These are phyloP conservation scores for Chaetodon trifascialis DNA, from an alignment of 2,113 vertebrate species.

Conservation along the genomic window DNA sequence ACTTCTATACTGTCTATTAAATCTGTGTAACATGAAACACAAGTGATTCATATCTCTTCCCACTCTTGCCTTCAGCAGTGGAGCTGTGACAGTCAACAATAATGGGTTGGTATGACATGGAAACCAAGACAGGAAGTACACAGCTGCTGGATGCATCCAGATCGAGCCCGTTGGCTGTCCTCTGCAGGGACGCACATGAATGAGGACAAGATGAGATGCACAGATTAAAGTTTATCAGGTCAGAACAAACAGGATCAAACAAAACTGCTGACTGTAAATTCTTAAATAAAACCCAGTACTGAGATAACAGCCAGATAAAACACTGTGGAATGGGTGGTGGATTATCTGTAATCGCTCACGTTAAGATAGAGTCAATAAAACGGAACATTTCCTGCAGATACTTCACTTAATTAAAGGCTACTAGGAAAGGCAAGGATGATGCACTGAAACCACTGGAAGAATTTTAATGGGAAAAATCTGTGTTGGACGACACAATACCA, in stretches of 20 bases:
- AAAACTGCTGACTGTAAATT: background rate
- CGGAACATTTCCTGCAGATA: too few relatives aligned
- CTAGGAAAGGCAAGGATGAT: too few relatives aligned
- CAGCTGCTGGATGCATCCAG: background rate
- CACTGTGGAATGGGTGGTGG: too few relatives aligned
- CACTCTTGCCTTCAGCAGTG: background rate
- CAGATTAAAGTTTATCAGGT: background rate
- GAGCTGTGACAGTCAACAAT: background rate
- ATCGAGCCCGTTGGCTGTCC: background rate
- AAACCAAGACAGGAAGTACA: slow-evolving; percentile 21
- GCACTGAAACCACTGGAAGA: too few relatives aligned
- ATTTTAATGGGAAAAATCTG: too few relatives aligned
- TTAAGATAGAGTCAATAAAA: too few relatives aligned
- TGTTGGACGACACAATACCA: too few relatives aligned
- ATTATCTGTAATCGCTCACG: too few relatives aligned
- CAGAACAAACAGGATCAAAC: background rate
- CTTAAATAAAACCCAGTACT: background rate
- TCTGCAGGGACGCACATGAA: background rate
- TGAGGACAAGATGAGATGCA: background rate
- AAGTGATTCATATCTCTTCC: background rate
- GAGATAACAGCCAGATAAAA: too few relatives aligned
- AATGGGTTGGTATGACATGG: slow-evolving; percentile 11
- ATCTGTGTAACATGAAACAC: slow-evolving; percentile 4
- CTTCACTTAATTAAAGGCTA: too few relatives aligned
- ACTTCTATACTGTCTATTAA: background rate